Evolutionary conservation across 2,113 vertebrate genomes (phyloP).

Genomic region (Scolopax mira): DNA sequence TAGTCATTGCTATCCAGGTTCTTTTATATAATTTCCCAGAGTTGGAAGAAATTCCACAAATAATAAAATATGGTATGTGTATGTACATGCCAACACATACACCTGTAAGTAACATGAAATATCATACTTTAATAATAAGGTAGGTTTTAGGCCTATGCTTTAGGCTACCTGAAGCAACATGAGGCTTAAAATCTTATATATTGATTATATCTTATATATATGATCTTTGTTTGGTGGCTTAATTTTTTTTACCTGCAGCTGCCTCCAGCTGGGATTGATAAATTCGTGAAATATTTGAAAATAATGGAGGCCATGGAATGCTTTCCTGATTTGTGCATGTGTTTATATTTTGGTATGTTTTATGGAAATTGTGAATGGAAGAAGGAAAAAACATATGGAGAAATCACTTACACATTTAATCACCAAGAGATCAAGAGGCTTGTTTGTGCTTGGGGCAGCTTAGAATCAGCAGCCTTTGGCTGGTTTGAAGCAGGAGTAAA

Average conservation of each 20-base stretch:
- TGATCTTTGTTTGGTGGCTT: not conserved
- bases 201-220: no score
- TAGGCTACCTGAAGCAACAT: not conserved
- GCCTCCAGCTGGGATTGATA: not conserved
- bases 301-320: not conserved
- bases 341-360: not conserved
- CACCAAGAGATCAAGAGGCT: not conserved
- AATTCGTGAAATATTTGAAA: not conserved
- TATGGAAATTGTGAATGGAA: not conserved
- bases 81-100: not conserved
- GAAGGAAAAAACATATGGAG: not conserved
- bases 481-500: not conserved
- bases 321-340: not conserved
- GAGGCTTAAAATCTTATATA: not conserved
- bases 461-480: not conserved
- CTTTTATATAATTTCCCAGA: not conserved
- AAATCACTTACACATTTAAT: not conserved
- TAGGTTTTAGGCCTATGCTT: not conserved
- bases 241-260: not conserved
- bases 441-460: not conserved
- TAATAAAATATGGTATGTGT: not conserved
- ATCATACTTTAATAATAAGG: not conserved
- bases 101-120: not conserved
- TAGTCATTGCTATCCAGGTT: not conserved
- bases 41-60: not conserved